phyloP scores from a whole-genome alignment of 2,888 invertebrate genomes.

The Beris morrisii region DNA sequence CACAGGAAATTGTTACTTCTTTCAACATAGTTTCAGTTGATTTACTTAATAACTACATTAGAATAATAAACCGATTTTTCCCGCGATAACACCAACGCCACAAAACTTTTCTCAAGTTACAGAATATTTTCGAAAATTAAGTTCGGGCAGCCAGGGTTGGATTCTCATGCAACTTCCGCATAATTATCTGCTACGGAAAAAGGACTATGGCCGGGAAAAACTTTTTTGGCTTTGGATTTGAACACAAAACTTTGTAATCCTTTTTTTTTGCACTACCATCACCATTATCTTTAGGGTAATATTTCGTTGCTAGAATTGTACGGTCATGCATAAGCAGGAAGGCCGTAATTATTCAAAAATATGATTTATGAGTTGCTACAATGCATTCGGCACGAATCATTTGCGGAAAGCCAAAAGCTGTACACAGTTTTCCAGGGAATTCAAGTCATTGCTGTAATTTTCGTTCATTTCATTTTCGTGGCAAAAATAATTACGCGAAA shows the following conservation, averaged over 20 bases:
- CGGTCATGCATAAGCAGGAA: slow-evolving; percentile 27
- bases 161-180: slow-evolving; percentile 22
- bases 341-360: slow-evolving; percentile 29
- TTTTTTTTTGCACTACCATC: not conserved
- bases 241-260: too few relatives aligned
- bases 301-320: slow-evolving; percentile 3
- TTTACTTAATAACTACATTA: slow-evolving; percentile 12
- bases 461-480: too few relatives aligned
- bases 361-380: slow-evolving; percentile 26
- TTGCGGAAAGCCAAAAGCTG: too few relatives aligned
- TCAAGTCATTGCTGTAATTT: too few relatives aligned
- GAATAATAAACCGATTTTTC: slow-evolving; percentile 9
- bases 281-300: slow-evolving; percentile 4
- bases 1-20: too few relatives aligned
- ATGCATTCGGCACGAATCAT: slow-evolving; percentile 18
- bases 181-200: not conserved
- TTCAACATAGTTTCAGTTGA: too few relatives aligned
- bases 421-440: too few relatives aligned
- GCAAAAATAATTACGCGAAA: too few relatives aligned
- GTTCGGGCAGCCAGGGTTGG: not conserved
- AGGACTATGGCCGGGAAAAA: too few relatives aligned
- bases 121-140: not conserved
- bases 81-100: slow-evolving; percentile 5
- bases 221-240: too few relatives aligned
- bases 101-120: not conserved